Percentiles rank a stretch among this genome's conserved stretches.
phyloP scores from a whole-genome alignment of 2,888 invertebrate species.

The Drosophila suboccidentalis region DNA sequence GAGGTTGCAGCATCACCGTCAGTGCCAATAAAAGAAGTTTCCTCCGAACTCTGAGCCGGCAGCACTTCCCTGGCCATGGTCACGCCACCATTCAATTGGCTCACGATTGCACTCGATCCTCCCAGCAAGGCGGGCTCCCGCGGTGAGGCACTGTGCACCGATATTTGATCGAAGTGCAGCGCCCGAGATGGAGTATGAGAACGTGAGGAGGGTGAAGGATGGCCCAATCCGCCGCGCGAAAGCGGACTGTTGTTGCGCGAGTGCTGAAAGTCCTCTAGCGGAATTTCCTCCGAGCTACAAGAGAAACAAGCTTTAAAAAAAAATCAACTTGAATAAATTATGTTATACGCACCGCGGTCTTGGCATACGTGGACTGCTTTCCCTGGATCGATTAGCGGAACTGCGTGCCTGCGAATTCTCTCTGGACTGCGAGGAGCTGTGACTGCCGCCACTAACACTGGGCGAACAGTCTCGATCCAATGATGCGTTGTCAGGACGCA shows the following conservation, averaged over 20 bases:
- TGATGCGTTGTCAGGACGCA: constrained; percentile 49
- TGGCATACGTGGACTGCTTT: constrained; percentile 90
- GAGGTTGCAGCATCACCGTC: constrained; percentile 39
- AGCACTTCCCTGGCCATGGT: constrained; percentile 75
- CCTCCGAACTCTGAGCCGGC: constrained; percentile 87
- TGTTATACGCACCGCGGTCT: constrained; percentile 87
- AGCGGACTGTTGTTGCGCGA: constrained; percentile 86
- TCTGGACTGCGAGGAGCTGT: constrained; percentile 83
- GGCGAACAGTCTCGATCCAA: constrained; percentile 84
- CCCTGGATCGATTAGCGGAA: constrained; percentile 87
- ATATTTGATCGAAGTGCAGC: constrained; percentile 75
- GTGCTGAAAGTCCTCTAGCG: constrained; percentile 91
- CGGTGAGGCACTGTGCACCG: constrained; percentile 69
- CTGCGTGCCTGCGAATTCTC: constrained; percentile 83
- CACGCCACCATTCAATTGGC: constrained; percentile 69
- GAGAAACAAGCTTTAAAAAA: neutral
- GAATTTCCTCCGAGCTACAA: constrained; percentile 90
- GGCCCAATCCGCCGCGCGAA: constrained; percentile 60
- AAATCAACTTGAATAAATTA: neutral
- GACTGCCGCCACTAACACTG: constrained; percentile 83
- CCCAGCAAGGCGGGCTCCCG: constrained; percentile 56
- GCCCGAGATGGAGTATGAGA: constrained; percentile 85
- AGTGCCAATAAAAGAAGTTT: constrained; percentile 91
- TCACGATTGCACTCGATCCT: constrained; percentile 57
- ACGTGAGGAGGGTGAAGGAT: constrained; percentile 84